phyloP scores from a whole-genome alignment of 2,113 vertebrate genomes.

The Pachycephala philippinensis region DNA sequence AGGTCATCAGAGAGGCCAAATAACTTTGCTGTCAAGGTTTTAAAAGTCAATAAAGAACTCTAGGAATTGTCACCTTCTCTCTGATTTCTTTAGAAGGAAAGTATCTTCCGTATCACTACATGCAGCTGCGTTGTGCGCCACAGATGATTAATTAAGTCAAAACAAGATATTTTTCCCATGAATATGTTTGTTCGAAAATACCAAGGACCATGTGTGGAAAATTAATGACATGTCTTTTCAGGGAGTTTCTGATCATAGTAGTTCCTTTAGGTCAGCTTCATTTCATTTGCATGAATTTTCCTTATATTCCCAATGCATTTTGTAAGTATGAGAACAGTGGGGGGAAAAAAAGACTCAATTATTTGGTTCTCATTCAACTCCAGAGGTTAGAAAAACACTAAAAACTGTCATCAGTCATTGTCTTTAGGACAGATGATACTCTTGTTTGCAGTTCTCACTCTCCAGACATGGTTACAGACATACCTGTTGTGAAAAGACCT shows the following conservation, averaged over 20 bases:
- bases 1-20: background rate
- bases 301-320: background rate
- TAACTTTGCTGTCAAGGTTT: background rate
- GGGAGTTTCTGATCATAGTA: background rate
- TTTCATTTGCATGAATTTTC: background rate
- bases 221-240: background rate
- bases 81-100: background rate
- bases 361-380: background rate
- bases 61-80: background rate
- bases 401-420: background rate
- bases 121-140: background rate
- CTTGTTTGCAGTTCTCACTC: background rate
- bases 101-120: background rate
- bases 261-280: background rate
- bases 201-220: accelerated
- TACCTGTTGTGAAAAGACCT: background rate
- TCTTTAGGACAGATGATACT: background rate
- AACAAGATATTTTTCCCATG: background rate
- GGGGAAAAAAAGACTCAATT: background rate
- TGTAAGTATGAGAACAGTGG: background rate
- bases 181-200: background rate
- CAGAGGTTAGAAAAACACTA: background rate
- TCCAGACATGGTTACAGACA: background rate
- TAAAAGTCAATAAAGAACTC: background rate
- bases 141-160: background rate